Conservation (phyloP, 2,797 vertebrate species). For the Cetoscarus ocellatus region DNA sequence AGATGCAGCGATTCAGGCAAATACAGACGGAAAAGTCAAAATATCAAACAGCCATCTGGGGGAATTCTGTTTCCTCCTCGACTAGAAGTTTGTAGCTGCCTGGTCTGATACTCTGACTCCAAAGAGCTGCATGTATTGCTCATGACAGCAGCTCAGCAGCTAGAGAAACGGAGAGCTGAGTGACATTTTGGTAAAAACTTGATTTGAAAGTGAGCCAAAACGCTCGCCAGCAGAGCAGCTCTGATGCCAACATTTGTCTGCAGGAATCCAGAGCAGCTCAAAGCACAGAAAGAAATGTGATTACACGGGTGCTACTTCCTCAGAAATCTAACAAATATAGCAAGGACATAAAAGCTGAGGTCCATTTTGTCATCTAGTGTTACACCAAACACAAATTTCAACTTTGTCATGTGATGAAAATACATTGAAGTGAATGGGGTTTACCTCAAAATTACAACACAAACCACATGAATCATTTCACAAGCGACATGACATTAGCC, state of each 20-base stretch:
- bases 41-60: neutral
- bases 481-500: too few relatives aligned
- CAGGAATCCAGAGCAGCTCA: neutral
- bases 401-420: too few relatives aligned
- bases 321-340: conserved; percentile 9
- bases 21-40: conserved; percentile 9
- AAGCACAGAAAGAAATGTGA: neutral
- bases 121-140: conserved; percentile 15
- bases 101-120: conserved; percentile 43
- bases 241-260: neutral
- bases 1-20: neutral
- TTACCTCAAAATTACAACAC: too few relatives aligned
- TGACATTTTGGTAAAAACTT: conserved; percentile 20
- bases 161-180: conserved; percentile 26
- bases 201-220: conserved; percentile 25
- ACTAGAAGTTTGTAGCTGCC: conserved; percentile 30
- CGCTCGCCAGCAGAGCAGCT: conserved; percentile 9
- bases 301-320: neutral
- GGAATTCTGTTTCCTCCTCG: conserved; percentile 20
- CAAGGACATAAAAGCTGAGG: conserved; percentile 6
- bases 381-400: too few relatives aligned
- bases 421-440: too few relatives aligned
- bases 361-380: neutral
- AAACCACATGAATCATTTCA: too few relatives aligned
- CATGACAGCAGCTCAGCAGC: conserved; percentile 40